phyloP scores from a whole-genome alignment of 2,888 invertebrate genomes.

The Melanchra persicariae region DNA sequence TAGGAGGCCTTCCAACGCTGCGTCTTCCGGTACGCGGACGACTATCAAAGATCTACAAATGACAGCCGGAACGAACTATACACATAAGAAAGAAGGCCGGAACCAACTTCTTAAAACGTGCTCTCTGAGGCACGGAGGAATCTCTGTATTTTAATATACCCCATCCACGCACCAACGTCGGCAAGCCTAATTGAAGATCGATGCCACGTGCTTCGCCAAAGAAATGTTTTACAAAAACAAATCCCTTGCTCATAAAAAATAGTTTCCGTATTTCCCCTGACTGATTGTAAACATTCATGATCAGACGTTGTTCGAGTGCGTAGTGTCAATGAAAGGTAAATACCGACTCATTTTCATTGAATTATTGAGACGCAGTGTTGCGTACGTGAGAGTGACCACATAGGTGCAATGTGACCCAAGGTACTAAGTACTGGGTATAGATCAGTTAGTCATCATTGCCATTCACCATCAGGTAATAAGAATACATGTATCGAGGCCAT shows the following conservation, averaged over 20 bases:
- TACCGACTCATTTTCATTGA: background rate
- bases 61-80: no score
- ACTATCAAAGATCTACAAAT: no score
- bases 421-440: background rate
- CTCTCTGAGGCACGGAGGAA: no score
- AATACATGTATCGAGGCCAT: background rate
- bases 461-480: background rate
- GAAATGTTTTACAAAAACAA: no score
- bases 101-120: no score
- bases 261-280: background rate
- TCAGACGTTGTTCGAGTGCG: background rate
- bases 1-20: no score
- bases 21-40: no score
- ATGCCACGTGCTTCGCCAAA: no score
- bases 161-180: no score
- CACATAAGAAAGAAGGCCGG: no score
- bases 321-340: background rate
- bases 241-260: background rate
- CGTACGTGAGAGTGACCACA: constrained; percentile 8
- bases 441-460: background rate
- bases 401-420: background rate
- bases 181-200: no score
- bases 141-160: no score
- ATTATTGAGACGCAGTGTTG: background rate
- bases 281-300: background rate